These are phyloP conservation scores for Himalopsyche tibetana DNA, from an alignment of 2,888 invertebrate species.

Conservation along the genomic window DNA sequence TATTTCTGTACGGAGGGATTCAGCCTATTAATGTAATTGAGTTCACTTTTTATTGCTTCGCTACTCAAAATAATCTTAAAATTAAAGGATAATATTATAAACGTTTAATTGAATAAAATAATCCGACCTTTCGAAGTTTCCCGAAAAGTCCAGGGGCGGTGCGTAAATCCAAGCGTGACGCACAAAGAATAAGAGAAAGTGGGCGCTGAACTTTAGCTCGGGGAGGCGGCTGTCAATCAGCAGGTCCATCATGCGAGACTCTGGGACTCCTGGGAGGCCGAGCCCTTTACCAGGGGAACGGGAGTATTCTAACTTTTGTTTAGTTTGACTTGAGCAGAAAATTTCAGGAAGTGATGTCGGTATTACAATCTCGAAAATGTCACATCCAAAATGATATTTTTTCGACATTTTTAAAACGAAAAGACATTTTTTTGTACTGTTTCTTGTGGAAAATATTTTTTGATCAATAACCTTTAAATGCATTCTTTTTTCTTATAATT, in stretches of 20 bases:
- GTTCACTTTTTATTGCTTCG: no score
- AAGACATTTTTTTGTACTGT: no score
- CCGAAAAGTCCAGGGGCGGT: slow-evolving; percentile 37
- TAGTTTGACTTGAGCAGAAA: slow-evolving; percentile 1
- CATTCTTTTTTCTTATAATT: no score
- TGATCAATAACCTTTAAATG: no score
- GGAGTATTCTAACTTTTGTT: background rate
- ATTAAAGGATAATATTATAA: background rate
- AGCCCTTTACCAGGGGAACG: slow-evolving; percentile 50
- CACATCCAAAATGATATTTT: no score
- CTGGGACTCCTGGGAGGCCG: slow-evolving; percentile 53
- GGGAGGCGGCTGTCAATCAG: slow-evolving; percentile 61
- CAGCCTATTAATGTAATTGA: no score
- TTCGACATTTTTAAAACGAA: no score
- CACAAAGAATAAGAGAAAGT: slow-evolving; percentile 41
- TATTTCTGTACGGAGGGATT: no score
- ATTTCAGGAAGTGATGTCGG: no score
- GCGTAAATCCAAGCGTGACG: slow-evolving; percentile 31
- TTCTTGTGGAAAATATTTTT: no score
- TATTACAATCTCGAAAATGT: no score
- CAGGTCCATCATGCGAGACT: slow-evolving; percentile 59
- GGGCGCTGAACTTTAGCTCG: slow-evolving; percentile 59
- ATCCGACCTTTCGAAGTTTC: slow-evolving; percentile 17
- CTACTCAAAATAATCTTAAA: background rate
- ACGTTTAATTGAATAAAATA: background rate